These are phyloP conservation scores for Tinea pellionella DNA, from an alignment of 2,888 invertebrate species.

Conservation along the genomic window DNA sequence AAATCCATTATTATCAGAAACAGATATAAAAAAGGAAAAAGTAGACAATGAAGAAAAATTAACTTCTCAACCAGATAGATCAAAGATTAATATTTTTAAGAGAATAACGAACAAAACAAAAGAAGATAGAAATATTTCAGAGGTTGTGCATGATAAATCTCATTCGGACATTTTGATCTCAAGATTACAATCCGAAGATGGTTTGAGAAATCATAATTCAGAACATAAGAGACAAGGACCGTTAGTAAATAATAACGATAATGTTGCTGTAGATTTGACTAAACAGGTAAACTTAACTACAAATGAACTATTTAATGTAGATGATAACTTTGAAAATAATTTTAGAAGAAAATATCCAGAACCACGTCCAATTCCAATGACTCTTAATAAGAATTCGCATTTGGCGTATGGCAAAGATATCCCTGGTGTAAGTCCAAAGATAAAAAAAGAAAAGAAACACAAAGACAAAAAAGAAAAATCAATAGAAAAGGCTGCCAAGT, in stretches of 20 bases:
- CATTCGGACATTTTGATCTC: conserved; percentile 55
- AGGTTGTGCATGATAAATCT: conserved; percentile 50
- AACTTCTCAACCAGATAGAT: conserved; percentile 83
- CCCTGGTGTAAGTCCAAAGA: conserved; percentile 68
- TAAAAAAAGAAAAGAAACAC: conserved; percentile 70
- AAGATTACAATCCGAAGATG: conserved; percentile 46
- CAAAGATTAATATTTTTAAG: conserved; percentile 88
- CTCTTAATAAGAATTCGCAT: conserved; percentile 58
- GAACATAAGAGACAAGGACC: conserved; percentile 31
- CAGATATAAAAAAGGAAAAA: conserved; percentile 64
- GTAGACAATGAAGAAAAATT: conserved; percentile 71
- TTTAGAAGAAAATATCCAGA: conserved; percentile 22
- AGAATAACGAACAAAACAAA: conserved; percentile 84
- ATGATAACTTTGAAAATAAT: conserved; percentile 37
- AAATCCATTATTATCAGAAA: conserved; percentile 41
- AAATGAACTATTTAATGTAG: conserved; percentile 61
- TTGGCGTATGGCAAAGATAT: conserved; percentile 58
- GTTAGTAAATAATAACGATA: conserved; percentile 63
- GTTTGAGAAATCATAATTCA: conserved; percentile 27
- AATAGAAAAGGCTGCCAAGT: conserved; percentile 37
- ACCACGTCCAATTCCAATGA: conserved; percentile 39
- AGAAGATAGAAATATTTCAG: conserved; percentile 65
- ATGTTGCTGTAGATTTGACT: conserved; percentile 61
- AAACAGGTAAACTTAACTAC: conserved; percentile 60
- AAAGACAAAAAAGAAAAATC: conserved; percentile 62